phyloP scores from a whole-genome alignment of 2,797 vertebrate species.

The Falco berigora region DNA sequence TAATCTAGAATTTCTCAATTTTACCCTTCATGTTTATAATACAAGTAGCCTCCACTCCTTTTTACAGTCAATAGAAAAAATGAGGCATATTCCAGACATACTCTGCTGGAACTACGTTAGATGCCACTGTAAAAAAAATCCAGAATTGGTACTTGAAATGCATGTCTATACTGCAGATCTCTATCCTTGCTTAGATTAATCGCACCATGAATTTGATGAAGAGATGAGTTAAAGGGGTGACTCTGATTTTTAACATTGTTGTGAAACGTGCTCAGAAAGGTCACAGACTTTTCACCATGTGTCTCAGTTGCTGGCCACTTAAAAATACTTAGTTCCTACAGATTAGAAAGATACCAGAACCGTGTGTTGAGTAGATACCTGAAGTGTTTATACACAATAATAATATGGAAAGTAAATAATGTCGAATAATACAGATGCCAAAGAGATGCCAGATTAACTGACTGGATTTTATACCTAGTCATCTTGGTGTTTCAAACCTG shows the following conservation, averaged over 20 bases:
- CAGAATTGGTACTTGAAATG: not conserved
- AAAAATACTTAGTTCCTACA: not conserved
- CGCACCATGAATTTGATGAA: not conserved
- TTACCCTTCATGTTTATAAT: not conserved
- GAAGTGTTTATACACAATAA: not conserved
- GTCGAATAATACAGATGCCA: not conserved
- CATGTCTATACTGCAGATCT: not conserved
- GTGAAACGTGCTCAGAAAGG: not conserved
- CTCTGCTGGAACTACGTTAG: not conserved
- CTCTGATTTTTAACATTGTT: not conserved
- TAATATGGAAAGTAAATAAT: not conserved
- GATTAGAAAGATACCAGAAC: not conserved
- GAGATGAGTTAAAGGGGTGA: not conserved
- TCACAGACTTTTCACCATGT: not conserved
- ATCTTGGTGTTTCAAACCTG: not conserved
- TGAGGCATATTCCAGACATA: not conserved
- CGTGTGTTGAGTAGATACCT: not conserved
- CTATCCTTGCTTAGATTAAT: not conserved
- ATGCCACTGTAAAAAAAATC: not conserved
- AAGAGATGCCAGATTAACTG: not conserved
- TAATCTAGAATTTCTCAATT: not conserved
- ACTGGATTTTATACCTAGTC: not conserved
- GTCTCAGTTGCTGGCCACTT: not conserved
- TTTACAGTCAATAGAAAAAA: not conserved
- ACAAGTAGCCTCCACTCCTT: not conserved